Evolutionary conservation across 2,113 vertebrate genomes (phyloP).

Genomic region (Eclectus roratus): DNA sequence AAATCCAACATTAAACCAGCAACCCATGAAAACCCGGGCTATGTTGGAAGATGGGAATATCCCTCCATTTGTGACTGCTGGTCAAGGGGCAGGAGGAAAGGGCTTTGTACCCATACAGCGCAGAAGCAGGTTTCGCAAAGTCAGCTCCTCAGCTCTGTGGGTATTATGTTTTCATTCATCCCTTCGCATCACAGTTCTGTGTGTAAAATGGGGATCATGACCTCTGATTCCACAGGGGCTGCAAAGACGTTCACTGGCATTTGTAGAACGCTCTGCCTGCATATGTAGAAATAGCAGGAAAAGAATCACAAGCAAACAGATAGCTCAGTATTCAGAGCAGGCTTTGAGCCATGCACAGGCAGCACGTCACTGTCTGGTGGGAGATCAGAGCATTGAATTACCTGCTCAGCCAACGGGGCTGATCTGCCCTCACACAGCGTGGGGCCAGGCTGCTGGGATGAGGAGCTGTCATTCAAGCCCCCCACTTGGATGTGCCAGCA

Average conservation of each 20-base stretch:
- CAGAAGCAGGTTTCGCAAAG: background rate
- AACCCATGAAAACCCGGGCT: fast-evolving
- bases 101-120: background rate
- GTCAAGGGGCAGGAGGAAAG: background rate
- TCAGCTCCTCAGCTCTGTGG: background rate
- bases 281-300: background rate
- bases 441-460: background rate
- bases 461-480: background rate
- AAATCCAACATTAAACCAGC: background rate
- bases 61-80: fast-evolving
- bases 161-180: background rate
- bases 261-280: background rate
- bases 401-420: background rate
- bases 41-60: background rate
- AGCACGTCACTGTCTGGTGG: background rate
- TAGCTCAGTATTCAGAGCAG: background rate
- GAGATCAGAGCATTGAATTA: background rate
- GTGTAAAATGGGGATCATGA: background rate
- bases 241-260: background rate
- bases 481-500: background rate
- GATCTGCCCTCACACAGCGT: background rate
- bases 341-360: background rate
- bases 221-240: background rate
- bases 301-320: background rate
- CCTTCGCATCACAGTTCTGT: background rate